These are phyloP conservation scores for Cariama cristata DNA, from an alignment of 2,113 vertebrate genomes.

Conservation along the genomic window DNA sequence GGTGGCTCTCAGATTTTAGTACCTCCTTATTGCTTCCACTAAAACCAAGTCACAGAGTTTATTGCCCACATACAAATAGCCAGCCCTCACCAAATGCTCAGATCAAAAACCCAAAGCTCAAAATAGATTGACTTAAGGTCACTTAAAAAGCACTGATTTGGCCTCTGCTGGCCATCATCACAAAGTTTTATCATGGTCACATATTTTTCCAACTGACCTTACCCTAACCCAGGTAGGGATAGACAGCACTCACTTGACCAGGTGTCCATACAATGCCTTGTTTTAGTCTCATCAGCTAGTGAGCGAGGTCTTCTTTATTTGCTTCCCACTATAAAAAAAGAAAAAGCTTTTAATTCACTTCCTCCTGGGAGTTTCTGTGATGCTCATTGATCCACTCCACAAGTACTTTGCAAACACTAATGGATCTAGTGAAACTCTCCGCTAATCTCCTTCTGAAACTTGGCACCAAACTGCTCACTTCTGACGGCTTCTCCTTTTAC, in stretches of 20 bases:
- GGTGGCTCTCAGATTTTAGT: constrained; percentile 50
- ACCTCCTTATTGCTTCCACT: neutral
- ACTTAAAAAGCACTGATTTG: neutral
- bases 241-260: neutral
- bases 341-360: constrained; percentile 54
- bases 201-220: neutral
- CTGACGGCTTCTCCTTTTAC: constrained; percentile 1
- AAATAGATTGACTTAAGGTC: neutral
- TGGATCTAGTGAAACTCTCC: constrained; percentile 51
- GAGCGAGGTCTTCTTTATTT: constrained; percentile 24
- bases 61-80: neutral
- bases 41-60: constrained; percentile 14
- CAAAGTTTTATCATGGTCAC: neutral
- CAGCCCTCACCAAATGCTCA: neutral
- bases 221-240: neutral
- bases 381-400: constrained; percentile 59
- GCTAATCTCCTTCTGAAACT: constrained; percentile 56
- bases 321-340: neutral
- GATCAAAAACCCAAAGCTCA: neutral
- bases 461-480: constrained; percentile 53
- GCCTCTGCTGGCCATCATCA: neutral
- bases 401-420: constrained; percentile 55
- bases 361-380: constrained; percentile 47
- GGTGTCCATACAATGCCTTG: neutral
- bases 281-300: neutral